Evolutionary conservation across 2,113 vertebrate species (phyloP).

Genomic region (Atrichornis clamosus): DNA sequence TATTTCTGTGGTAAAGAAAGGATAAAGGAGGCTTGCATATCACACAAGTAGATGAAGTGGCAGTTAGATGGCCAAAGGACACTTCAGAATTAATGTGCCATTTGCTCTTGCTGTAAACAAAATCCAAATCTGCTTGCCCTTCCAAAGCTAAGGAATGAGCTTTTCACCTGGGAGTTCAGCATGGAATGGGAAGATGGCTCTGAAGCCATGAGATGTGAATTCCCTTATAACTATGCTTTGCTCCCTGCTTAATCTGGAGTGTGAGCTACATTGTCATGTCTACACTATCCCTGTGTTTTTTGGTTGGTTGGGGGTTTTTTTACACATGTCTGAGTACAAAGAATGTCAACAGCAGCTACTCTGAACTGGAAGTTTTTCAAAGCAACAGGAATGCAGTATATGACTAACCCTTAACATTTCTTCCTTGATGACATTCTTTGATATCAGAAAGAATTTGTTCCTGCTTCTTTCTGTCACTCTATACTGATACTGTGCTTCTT

Average conservation of each 20-base stretch:
- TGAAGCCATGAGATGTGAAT: not conserved
- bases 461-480: not conserved
- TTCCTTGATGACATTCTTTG: not conserved
- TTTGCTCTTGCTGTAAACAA: not conserved
- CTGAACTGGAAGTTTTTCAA: not conserved
- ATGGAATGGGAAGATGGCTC: not conserved
- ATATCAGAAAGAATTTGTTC: not conserved
- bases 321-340: not conserved
- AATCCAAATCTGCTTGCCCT: not conserved
- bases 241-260: not conserved
- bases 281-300: accelerated
- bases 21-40: not conserved
- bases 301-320: not conserved
- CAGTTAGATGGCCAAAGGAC: not conserved
- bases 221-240: not conserved
- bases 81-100: not conserved
- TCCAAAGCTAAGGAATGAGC: not conserved
- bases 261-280: not conserved
- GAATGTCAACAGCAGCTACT: not conserved
- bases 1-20: slow-evolving; percentile 23
- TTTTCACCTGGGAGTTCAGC: not conserved
- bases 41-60: not conserved
- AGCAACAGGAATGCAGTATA: not conserved
- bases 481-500: not conserved
- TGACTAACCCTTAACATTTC: not conserved